phyloP scores from a whole-genome alignment of 2,797 vertebrate genomes.

The Zalophus californianus region DNA sequence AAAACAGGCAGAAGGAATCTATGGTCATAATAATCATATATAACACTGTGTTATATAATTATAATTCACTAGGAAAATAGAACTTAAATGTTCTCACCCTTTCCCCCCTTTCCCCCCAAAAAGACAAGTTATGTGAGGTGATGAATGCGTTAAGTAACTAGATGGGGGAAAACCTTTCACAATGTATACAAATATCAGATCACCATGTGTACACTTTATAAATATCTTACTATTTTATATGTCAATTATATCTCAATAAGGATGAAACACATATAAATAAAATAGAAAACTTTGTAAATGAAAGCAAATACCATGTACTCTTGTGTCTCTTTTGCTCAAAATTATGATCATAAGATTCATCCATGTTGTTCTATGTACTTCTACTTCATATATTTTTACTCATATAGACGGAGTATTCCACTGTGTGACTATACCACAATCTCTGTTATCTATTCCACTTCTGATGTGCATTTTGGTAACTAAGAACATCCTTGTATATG shows the following conservation, averaged over 20 bases:
- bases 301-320: not conserved
- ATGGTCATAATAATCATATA: not conserved
- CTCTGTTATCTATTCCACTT: not conserved
- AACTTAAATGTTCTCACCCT: not conserved
- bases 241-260: not conserved
- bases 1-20: not conserved
- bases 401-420: not conserved
- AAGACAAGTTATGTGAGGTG: not conserved
- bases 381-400: not conserved
- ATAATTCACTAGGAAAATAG: not conserved
- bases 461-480: not conserved
- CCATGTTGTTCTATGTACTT: not conserved
- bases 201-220: not conserved
- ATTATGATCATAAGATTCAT: not conserved
- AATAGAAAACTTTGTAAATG: not conserved
- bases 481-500: not conserved
- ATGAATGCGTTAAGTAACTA: not conserved
- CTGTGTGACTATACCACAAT: not conserved
- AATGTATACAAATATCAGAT: not conserved
- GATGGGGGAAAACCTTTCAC: not conserved
- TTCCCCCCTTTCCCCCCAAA: not conserved
- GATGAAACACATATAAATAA: not conserved
- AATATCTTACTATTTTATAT: not conserved
- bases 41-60: not conserved
- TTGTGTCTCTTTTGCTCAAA: not conserved